A percentile compares a stretch with the other conserved stretches of the same genome.
phyloP scores from a whole-genome alignment of 2,888 invertebrate species.

The Ellobium chinense region DNA sequence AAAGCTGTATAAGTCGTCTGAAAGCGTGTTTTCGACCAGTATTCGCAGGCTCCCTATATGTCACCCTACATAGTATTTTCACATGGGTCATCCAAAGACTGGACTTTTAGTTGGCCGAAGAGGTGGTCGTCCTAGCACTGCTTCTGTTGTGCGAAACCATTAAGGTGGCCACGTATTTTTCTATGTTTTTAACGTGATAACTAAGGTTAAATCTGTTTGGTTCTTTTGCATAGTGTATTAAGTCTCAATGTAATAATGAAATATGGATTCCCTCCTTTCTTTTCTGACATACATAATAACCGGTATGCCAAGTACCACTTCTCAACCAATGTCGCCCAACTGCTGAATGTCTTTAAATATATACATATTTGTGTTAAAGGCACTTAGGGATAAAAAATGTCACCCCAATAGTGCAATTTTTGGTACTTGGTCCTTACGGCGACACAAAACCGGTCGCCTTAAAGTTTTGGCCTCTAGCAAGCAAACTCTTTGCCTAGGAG shows the following conservation, averaged over 20 bases:
- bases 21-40: no score
- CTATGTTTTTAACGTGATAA: neutral
- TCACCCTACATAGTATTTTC: neutral
- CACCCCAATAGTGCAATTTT: no score
- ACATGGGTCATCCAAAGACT: neutral
- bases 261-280: neutral
- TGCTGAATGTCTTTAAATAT: neutral
- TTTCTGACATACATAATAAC: neutral
- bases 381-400: no score
- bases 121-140: neutral
- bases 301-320: neutral
- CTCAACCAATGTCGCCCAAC: neutral
- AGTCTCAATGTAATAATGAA: neutral
- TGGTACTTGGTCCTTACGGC: no score
- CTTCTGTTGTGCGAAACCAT: neutral
- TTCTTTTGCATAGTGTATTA: neutral
- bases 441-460: no score
- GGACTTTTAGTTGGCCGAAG: neutral
- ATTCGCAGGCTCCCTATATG: neutral
- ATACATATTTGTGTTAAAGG: no score
- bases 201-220: neutral
- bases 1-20: no score
- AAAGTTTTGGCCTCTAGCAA: no score
- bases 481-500: no score
- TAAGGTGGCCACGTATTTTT: conserved; percentile 15